Evolutionary conservation across 2,888 invertebrate species (phyloP).

Genomic region (Barypeithes pellucidus): DNA sequence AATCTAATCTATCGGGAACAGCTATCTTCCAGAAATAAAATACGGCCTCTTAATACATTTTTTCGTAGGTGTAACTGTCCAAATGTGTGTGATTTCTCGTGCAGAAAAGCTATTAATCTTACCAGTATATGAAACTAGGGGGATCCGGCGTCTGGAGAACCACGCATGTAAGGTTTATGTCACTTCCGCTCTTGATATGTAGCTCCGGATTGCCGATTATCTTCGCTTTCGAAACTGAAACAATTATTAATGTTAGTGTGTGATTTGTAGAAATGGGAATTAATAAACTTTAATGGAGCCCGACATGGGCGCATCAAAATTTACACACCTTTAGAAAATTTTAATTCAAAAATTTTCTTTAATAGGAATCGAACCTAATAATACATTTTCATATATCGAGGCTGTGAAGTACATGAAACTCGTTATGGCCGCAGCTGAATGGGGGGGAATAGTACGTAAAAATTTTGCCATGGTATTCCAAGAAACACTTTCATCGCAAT

Average conservation of each 20-base stretch:
- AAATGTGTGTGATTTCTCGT: conserved; percentile 46
- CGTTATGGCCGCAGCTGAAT: too few relatives aligned
- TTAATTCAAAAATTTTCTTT: too few relatives aligned
- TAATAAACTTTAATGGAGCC: conserved; percentile 8
- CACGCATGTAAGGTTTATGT: conserved; percentile 93
- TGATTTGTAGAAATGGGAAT: conserved; percentile 42
- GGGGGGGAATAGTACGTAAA: too few relatives aligned
- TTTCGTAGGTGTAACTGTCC: conserved; percentile 17
- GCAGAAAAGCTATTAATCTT: conserved; percentile 52
- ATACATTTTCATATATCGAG: too few relatives aligned
- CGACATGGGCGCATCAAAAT: conserved; percentile 21
- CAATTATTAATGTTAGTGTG: conserved; percentile 48
- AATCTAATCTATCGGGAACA: conserved; percentile 4
- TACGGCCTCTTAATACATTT: conserved; percentile 18
- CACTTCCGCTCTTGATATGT: conserved; percentile 91
- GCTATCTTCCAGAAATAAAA: conserved; percentile 4
- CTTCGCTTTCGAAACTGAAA: conserved; percentile 90
- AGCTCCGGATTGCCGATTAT: conserved; percentile 89
- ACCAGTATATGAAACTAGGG: conserved; percentile 86
- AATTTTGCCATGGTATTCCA: too few relatives aligned
- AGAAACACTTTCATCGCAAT: too few relatives aligned
- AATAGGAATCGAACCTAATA: too few relatives aligned
- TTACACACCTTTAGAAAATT: too few relatives aligned
- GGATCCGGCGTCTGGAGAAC: conserved; percentile 88
- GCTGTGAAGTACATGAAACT: too few relatives aligned